Evolutionary conservation across 2,888 invertebrate genomes (phyloP).

Genomic region (Leptodirus hochenwartii): DNA sequence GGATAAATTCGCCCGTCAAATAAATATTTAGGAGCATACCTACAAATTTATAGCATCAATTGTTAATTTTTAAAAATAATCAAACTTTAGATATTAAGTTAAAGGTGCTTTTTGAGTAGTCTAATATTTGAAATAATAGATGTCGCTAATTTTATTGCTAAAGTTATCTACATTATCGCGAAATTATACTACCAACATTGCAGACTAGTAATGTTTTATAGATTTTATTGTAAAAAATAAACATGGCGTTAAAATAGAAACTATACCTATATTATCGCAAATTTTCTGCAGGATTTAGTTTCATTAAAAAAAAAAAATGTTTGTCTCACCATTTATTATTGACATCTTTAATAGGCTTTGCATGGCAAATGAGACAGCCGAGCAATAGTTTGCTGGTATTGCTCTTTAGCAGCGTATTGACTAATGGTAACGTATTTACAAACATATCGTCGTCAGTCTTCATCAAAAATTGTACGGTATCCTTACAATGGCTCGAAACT

Average conservation of each 20-base stretch:
- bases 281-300: too few species aligned
- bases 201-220: neutral
- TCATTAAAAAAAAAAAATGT: neutral
- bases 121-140: too few species aligned
- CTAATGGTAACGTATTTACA: slow-evolving; percentile 53
- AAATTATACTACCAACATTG: neutral
- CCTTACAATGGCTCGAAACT: slow-evolving; percentile 46
- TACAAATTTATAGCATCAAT: slow-evolving; percentile 17
- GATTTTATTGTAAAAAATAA: neutral
- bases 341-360: slow-evolving; percentile 52
- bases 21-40: slow-evolving; percentile 67
- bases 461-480: slow-evolving; percentile 41
- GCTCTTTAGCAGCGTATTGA: slow-evolving; percentile 21
- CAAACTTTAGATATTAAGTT: neutral
- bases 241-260: too few species aligned
- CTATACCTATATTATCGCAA: slow-evolving; percentile 1
- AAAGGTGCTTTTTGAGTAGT: too few species aligned
- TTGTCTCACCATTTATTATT: slow-evolving; percentile 54
- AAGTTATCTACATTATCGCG: too few species aligned
- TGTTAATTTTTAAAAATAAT: neutral
- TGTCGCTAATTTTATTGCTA: too few species aligned
- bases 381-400: slow-evolving; percentile 35
- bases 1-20: slow-evolving; percentile 54
- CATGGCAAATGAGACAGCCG: slow-evolving; percentile 63
- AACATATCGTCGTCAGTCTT: slow-evolving; percentile 82